Evolutionary conservation across 2,113 vertebrate species (phyloP), one percentile per base, ranked within the genome.

Genomic region (Argyrosomus japonicus): DNA sequence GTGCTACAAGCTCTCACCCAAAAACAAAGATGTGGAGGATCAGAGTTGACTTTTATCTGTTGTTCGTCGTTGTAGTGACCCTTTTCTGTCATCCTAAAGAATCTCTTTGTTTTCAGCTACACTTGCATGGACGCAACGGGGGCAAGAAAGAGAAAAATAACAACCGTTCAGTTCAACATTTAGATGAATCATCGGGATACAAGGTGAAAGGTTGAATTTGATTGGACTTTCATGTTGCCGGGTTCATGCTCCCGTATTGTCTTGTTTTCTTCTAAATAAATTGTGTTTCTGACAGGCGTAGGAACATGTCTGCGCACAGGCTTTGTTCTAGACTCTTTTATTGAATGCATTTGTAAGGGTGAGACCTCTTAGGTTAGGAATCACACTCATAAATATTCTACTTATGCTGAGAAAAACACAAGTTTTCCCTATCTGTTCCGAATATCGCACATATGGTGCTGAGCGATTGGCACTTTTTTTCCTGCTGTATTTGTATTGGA

Each of bases 401-500:
- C 60, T 43, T 23, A 18, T 65, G 6, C 56, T 73, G n/a, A 23
- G n/a, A 51, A 74, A 81, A 73, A 65, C 3, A 32, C 6, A 63
- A 57, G 51, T 62, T 57, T 40, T 19, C 9, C 36, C 51, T 48
- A 27, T 68, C 68, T 73, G 29, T 18, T 68, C 23, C 43, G 56
- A 29, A 36, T 58, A 67, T 51, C 60, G 71, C 54, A 23, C 75
- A 73, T 65, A 50, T 72, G 63, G 62, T 63, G 47, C n/a, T 53
- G 45, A 73, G 61, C 6, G 4, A 84, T 6, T 67, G 54, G 17
- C n/a, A 45, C 36, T 53, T 58, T 53, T 67, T 23, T 77, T 58
- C 36, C 32, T 72, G 13, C 23, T 17, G 2, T 32, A n/a, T 69
- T 68, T 75, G 48, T 64, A 36, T 73, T 54, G 48, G 50, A 68